Base-by-base conservation (phyloP, 2,888 invertebrate genomes). In the Acronicta leporina region DNA sequence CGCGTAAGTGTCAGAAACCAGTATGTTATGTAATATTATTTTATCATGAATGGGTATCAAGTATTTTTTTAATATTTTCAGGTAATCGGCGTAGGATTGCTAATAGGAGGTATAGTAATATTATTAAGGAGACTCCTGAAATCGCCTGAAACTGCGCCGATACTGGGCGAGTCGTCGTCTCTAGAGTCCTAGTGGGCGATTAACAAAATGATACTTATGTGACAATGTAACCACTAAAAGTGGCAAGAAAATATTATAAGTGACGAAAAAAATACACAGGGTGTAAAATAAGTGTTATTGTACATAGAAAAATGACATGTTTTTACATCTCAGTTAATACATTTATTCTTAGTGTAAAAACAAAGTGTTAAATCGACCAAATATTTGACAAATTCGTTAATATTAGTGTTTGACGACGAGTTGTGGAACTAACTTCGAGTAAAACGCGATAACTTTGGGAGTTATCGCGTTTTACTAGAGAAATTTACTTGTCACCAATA, bases 51-150 rank as follows among this genome's bases (percentile, higher is more conserved):
- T 35, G 11, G 5, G 30, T 30, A 30, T 30, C 7, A 27, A 27
- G 10, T 13, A 5, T 38, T 53, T 25, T 59, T 27, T 58, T 47
- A 2, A 33, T 33, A 33, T 53, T 5, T 53, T 3, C 82, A 94
- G 94, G 87, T 75, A 1, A 82, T 92, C 45, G 94, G 94, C 5
- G 73, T 89, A 2, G 51, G 74, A 0, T 77, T 94, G 0, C 71
- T 93, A 10, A 67, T 90, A 42, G 66, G 73, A 1, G 94, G 92
- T 2, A 87, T 94, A 25, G 59, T 69, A 8, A 65, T 91, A 8
- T 65, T 94, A n/a, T 67, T 92, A 1, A 85, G 77, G 47, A 87
- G 82, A 30, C 51, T 92, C 8, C 14, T 93, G 2, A 75, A 63
- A 1, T 85, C 91, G 0, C 83, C 91, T 0, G 90, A 89, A 0